Evolutionary conservation across 2,888 invertebrate species (phyloP), one percentile per base, ranked within the genome.

Genomic region (Parochlus steinenii): DNA sequence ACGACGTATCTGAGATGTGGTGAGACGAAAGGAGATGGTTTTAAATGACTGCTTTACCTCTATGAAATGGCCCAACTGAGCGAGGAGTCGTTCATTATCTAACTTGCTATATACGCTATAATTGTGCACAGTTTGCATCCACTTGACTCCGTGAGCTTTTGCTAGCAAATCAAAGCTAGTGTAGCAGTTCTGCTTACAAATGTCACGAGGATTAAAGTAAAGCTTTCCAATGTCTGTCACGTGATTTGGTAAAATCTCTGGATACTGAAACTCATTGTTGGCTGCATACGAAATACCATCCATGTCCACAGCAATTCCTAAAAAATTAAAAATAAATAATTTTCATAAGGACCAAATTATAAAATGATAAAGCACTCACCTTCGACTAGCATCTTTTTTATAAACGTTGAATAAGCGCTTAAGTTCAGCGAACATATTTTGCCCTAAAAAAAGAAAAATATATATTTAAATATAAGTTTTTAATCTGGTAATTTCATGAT

Each of bases 371-470:
- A n/a, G n/a, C n/a, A n/a, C n/a, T n/a, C n/a, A n/a, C n/a, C 48
- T 22, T 50, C 52, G 1, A 90, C 74, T 43, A 73, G 71, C 80
- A 93, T 83, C 33, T 73, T 67, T 47, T 77, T 71, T 44, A 72
- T 62, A 62, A 87, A 89, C 5, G 76, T 74, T 47, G 82, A 89
- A 49, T 81, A 74, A 42, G 90, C 69, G 51, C 74, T 71, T 40
- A 93, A 62, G 45, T 78, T 74, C 47, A 78, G 73, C 32, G 69
- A 67, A 50, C 81, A 81, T 43, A 77, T 66, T 56, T 78, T 82
- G 42, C 77, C 82, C 81, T 82, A 33, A 11, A 45, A 46, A 31
- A 16, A 34, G 24, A 35, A 37, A 29, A 23, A 16, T 17, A 16
- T 30, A 19, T 16, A 23, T 23, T 10, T 20, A 19, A 11, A 25